Evolutionary conservation across 2,888 invertebrate genomes (phyloP).

Genomic region (Zygothrica quintamaculata): DNA sequence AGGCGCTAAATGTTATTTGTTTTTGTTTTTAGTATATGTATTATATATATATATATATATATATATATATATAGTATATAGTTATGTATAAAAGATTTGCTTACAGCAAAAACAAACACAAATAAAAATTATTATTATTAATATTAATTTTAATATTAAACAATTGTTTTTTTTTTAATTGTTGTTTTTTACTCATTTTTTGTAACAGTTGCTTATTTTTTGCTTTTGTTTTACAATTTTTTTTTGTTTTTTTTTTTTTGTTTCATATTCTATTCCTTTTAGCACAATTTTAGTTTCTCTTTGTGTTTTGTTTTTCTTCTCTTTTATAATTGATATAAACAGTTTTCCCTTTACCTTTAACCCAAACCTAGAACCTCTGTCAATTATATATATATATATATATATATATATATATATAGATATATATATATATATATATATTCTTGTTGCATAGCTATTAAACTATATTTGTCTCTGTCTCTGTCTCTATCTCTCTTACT

Average conservation of each 20-base stretch:
- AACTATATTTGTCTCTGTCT: not conserved
- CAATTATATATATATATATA: not conserved
- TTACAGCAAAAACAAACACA: constrained; percentile 36
- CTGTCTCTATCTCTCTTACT: constrained; percentile 33
- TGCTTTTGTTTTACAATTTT: constrained; percentile 8
- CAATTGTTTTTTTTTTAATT: constrained; percentile 20
- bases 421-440: constrained; percentile 2
- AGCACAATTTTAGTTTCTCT: constrained; percentile 26
- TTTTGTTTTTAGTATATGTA: constrained; percentile 18
- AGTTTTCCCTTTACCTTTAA: constrained; percentile 9
- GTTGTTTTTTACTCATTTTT: constrained; percentile 9
- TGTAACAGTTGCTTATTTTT: constrained; percentile 7
- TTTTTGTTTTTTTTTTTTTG: constrained; percentile 3
- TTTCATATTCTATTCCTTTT: too few species aligned
- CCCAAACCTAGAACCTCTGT: not conserved
- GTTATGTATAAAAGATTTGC: constrained; percentile 31
- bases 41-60: constrained; percentile 21
- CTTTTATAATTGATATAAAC: constrained; percentile 18
- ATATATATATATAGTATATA: constrained; percentile 31
- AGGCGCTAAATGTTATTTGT: constrained; percentile 63
- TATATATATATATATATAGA: not conserved
- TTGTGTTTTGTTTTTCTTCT: constrained; percentile 10
- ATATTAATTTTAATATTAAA: constrained; percentile 5
- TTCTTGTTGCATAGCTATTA: constrained; percentile 10
- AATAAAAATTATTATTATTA: constrained; percentile 18